Evolutionary conservation across 2,888 invertebrate species (phyloP).

Genomic region (Linnaemya vulpina): DNA sequence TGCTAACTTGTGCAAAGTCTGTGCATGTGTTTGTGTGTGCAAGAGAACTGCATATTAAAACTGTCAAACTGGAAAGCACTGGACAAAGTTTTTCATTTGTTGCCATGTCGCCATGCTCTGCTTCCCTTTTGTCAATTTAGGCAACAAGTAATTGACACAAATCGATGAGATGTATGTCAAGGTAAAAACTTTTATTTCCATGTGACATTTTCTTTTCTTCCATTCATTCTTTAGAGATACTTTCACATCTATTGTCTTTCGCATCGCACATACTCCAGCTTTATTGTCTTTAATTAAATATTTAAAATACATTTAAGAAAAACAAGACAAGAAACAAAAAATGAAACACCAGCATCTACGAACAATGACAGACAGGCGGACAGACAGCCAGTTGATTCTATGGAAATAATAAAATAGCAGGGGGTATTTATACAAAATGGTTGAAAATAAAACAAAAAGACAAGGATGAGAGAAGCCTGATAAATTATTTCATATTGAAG

Average conservation of each 20-base stretch:
- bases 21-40: conserved; percentile 14
- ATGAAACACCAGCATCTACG: conserved; percentile 47
- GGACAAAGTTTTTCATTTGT: conserved; percentile 64
- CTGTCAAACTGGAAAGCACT: conserved; percentile 45
- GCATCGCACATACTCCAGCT: conserved; percentile 50
- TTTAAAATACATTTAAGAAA: conserved; percentile 66
- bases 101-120: conserved; percentile 38
- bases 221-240: conserved; percentile 19
- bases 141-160: conserved; percentile 80
- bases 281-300: conserved; percentile 72
- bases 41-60: conserved; percentile 44
- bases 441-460: conserved; percentile 17
- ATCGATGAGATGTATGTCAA: conserved; percentile 81
- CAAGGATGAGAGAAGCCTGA: conserved; percentile 22
- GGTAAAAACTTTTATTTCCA: conserved; percentile 74
- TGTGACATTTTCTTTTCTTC: conserved; percentile 3
- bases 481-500: conserved; percentile 57
- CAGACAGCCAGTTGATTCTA: conserved; percentile 59
- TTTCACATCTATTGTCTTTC: conserved; percentile 47
- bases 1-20: conserved; percentile 13
- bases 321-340: conserved; percentile 19
- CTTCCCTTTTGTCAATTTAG: conserved; percentile 73
- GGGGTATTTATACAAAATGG: not conserved
- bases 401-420: conserved; percentile 34
- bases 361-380: conserved; percentile 63